Percentiles rank a stretch among this genome's conserved stretches.
Conservation (phyloP, 2,113 vertebrate species). For the Pycnonotus jocosus region DNA sequence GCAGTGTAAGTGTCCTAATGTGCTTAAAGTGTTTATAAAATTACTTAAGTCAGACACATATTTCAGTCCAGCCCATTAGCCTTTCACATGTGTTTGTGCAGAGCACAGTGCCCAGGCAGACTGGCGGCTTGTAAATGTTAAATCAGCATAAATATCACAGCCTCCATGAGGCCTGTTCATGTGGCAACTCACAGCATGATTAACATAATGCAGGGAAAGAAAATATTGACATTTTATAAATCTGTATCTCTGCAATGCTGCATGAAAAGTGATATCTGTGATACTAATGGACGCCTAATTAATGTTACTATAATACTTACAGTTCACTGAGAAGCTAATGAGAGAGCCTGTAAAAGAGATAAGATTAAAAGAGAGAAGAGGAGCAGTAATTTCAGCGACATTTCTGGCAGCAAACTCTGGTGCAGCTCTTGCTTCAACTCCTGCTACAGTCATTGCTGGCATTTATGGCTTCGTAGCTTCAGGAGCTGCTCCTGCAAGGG, state of each 20-base stretch:
- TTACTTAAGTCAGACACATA: neutral
- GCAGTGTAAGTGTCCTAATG: neutral
- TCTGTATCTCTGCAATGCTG: neutral
- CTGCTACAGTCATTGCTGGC: neutral
- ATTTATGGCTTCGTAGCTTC: neutral
- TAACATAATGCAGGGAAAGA: slow-evolving; percentile 47
- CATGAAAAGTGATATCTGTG: slow-evolving; percentile 26
- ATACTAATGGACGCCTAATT: slow-evolving; percentile 65
- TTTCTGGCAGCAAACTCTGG: neutral
- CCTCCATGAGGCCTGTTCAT: neutral
- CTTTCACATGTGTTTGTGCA: neutral
- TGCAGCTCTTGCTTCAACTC: neutral
- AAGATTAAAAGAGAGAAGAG: slow-evolving; percentile 41
- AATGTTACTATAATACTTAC: slow-evolving; percentile 31
- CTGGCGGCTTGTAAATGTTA: slow-evolving; percentile 36
- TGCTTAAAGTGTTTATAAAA: neutral
- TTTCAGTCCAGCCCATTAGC: slow-evolving; percentile 12
- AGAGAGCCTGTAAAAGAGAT: slow-evolving; percentile 29
- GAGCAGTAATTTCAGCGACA: slow-evolving; percentile 16
- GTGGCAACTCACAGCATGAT: neutral
- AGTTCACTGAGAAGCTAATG: neutral
- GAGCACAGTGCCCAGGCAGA: neutral
- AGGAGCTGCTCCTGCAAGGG: neutral
- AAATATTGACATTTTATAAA: slow-evolving; percentile 47
- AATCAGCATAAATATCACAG: slow-evolving; percentile 28